Conservation (phyloP, 2,797 vertebrate genomes). For the Lepus oiostolus region DNA sequence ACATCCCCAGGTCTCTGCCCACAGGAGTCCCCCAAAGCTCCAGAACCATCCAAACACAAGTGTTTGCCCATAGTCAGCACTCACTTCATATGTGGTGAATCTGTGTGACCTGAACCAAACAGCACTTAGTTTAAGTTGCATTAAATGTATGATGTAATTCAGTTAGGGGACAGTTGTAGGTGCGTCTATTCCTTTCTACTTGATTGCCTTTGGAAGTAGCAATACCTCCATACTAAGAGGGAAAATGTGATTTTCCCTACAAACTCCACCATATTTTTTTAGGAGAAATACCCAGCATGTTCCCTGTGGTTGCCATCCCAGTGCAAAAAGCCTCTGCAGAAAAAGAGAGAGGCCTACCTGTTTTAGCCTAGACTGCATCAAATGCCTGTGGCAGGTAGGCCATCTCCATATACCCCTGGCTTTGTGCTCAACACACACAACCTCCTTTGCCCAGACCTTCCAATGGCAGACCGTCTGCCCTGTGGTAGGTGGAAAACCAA, state of each 20-base stretch:
- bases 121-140: background rate
- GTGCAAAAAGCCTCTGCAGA: background rate
- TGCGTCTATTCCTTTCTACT: background rate
- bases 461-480: background rate
- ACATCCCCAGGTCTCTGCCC: background rate
- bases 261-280: background rate
- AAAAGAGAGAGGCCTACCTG: background rate
- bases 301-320: background rate
- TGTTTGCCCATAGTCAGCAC: too few species aligned
- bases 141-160: background rate
- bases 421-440: background rate
- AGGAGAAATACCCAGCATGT: background rate
- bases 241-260: background rate
- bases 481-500: background rate
- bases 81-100: background rate
- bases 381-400: background rate
- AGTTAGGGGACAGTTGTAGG: too few species aligned
- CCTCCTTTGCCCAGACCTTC: background rate
- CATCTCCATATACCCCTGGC: background rate
- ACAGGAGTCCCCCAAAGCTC: background rate
- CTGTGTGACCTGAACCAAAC: background rate
- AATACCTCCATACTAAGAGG: background rate
- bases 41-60: background rate
- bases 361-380: background rate
- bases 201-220: background rate